Evolutionary conservation across 2,888 invertebrate genomes (phyloP).

Genomic region (Seira musarum): DNA sequence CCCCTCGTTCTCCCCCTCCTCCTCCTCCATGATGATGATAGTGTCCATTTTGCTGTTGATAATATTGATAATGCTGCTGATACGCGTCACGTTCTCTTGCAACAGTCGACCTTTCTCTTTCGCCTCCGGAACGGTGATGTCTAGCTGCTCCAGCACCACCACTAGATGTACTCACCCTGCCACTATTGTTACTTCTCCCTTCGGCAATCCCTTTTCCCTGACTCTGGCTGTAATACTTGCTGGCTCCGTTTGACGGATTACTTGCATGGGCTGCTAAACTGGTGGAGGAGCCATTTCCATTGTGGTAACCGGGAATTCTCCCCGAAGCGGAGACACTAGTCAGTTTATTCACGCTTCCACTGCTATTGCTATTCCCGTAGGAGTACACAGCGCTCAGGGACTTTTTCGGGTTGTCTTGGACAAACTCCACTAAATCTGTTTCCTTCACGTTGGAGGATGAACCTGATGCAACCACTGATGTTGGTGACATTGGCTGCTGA

Average conservation of each 20-base stretch:
- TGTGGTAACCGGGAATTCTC: slow-evolving; percentile 52
- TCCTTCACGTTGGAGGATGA: slow-evolving; percentile 36
- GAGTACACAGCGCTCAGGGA: slow-evolving; percentile 51
- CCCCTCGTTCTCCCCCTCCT: slow-evolving; percentile 23
- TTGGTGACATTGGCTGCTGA: slow-evolving; percentile 33
- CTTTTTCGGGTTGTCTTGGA: slow-evolving; percentile 53
- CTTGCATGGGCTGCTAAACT: slow-evolving; percentile 18
- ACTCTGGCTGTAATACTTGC: slow-evolving; percentile 27
- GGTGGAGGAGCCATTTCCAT: slow-evolving; percentile 25
- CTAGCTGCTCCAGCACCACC: too few relatives aligned
- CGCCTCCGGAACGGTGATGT: too few relatives aligned
- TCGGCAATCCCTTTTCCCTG: slow-evolving; percentile 39
- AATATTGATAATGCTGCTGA: slow-evolving; percentile 42
- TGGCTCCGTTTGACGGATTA: not conserved
- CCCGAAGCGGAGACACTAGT: slow-evolving; percentile 28
- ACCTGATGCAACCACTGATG: not conserved
- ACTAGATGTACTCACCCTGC: slow-evolving; percentile 18
- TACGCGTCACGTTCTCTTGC: slow-evolving; percentile 35
- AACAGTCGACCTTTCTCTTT: slow-evolving; percentile 30
- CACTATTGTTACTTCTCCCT: slow-evolving; percentile 34
- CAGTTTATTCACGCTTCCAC: slow-evolving; percentile 27
- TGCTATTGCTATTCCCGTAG: slow-evolving; percentile 20
- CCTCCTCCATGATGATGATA: slow-evolving; percentile 37
- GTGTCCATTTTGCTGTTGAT: slow-evolving; percentile 50
- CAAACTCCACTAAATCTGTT: slow-evolving; percentile 52